Evolutionary conservation across 2,113 vertebrate genomes (phyloP), one percentile per base, ranked within the genome.

Genomic region (Grantiella picta): DNA sequence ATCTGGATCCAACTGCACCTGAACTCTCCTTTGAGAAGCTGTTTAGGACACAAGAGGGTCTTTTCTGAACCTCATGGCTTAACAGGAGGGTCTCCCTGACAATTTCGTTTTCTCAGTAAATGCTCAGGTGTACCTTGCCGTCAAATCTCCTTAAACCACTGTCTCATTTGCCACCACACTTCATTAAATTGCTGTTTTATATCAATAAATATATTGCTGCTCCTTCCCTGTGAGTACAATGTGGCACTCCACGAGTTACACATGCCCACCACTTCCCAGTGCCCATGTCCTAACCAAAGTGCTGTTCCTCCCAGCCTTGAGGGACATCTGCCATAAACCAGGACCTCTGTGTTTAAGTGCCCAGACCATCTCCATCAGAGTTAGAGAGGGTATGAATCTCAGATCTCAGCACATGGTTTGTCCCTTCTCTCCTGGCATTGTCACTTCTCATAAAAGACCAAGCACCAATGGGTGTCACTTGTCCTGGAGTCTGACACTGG

Each of bases 211-310:
- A 11, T 23, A 13, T 44, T 72, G 25, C 35, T 72, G 19, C 36
- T 65, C 27, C 27, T 82, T 6, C 45, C 16, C 45, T 60, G 28
- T 19, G n/a, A 38, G 53, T 22, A 15, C 19, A 68, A 45, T 22
- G 61, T 25, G 24, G 11, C 70, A 31, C 24, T 53, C 11, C 29
- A 7, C 24, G 22, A 0, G 0, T 24, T 22, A 33, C 57, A 31
- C 29, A 33, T 19, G 9, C 15, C 6, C 12, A 16, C 44, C 3
- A 1, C 7, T 70, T 31, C 29, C 5, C 15, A 7, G 38, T 23
- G 63, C 10, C 20, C 3, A 0, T 10, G 8, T 15, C 31, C 49
- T 64, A 56, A 45, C 6, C 3, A 2, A 57, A 29, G 23, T 0
- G 1, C 27, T 82, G 11, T 7, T 28, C 22, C 28, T 84, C 15